Base-by-base conservation (phyloP, 2,888 invertebrate genomes). In the Leptopilina myrica region DNA sequence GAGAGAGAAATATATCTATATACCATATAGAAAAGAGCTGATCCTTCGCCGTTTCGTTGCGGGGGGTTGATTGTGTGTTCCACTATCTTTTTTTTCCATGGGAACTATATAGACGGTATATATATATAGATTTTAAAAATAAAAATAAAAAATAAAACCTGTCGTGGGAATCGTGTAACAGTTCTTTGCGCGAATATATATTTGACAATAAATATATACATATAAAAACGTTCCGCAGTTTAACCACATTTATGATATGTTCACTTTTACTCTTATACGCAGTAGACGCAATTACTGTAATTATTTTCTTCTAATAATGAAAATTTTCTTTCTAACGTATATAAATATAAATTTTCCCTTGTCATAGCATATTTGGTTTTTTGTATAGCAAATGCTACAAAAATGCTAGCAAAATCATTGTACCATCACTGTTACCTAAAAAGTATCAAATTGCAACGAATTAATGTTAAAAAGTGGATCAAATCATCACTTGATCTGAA, bases 1-100 rank as follows among this genome's bases (percentile, higher is more conserved):
- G 43, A 43, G 43, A 43, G 43, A 43, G 8, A 43, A 1, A 43
- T 2, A 43, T 43, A 43, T 6, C 5, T 33, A 3, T 33, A 33
- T 33, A 33, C 33, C 7, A 46, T 46, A 46, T 82, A 85, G 76
- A 82, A 81, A 84, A 84, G 83, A 78, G 80, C 64, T 79, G 80
- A 83, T 83, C 83, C 79, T 81, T 82, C 83, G 80, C 33, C 79
- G 83, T 84, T 83, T 85, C 84, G 83, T 86, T 85, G 85, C 84
- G 80, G 83, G 82, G 83, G 83, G 85, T 79, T 80, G 83, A 82
- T 83, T 80, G 76, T 79, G 76, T 79, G 79, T 12, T 9, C 76
- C 82, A 79, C 85, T 88, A 85, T 88, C 88, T 33, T 33, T 33
- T 49, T 89, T 87, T 87, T 69, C 81, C 84, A 78, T 82, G 84